These are phyloP conservation scores for Sebastes alutus DNA, from an alignment of 2,797 vertebrate genomes.

Conservation along the genomic window DNA sequence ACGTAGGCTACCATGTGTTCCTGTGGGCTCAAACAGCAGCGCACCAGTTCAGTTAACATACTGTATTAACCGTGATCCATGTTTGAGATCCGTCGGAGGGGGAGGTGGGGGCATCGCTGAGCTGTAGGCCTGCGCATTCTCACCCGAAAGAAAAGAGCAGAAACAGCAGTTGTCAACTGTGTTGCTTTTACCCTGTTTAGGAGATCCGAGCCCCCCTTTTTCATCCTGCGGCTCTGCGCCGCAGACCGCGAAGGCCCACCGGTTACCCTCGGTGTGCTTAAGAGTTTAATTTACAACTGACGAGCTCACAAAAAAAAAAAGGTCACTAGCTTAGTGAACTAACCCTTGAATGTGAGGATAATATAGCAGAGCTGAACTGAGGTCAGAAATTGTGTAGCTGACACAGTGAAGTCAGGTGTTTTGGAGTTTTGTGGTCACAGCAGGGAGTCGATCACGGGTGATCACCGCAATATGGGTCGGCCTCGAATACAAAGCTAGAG, in stretches of 20 bases:
- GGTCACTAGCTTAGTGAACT: slow-evolving; percentile 10
- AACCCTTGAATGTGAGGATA: slow-evolving; percentile 31
- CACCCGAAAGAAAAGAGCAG: slow-evolving; percentile 16
- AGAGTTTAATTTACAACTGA: slow-evolving; percentile 55
- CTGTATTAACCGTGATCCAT: slow-evolving; percentile 17
- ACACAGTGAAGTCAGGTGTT: slow-evolving; percentile 33
- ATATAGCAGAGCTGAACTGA: slow-evolving; percentile 44
- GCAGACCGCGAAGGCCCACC: slow-evolving; percentile 1
- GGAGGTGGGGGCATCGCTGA: slow-evolving; percentile 6
- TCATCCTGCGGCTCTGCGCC: slow-evolving; percentile 15
- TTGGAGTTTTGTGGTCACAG: neutral
- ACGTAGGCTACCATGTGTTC: slow-evolving; percentile 48
- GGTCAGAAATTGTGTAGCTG: slow-evolving; percentile 40
- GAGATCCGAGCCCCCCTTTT: slow-evolving; percentile 25
- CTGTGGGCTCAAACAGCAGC: slow-evolving; percentile 49
- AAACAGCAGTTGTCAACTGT: slow-evolving; percentile 19
- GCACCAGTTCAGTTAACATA: slow-evolving; percentile 21
- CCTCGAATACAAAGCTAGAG: neutral
- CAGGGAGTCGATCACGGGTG: neutral
- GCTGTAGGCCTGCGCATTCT: slow-evolving; percentile 20
- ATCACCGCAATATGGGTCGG: neutral
- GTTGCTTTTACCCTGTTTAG: slow-evolving; percentile 59
- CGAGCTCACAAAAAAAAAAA: slow-evolving; percentile 34
- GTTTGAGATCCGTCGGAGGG: slow-evolving; percentile 28
- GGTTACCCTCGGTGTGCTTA: slow-evolving; percentile 67